A percentile compares a stretch with the other conserved stretches of the same genome.
These are phyloP conservation scores for Porites lobata DNA, from an alignment of 92 coral and sea anemone genomes.

Conservation along the genomic window DNA sequence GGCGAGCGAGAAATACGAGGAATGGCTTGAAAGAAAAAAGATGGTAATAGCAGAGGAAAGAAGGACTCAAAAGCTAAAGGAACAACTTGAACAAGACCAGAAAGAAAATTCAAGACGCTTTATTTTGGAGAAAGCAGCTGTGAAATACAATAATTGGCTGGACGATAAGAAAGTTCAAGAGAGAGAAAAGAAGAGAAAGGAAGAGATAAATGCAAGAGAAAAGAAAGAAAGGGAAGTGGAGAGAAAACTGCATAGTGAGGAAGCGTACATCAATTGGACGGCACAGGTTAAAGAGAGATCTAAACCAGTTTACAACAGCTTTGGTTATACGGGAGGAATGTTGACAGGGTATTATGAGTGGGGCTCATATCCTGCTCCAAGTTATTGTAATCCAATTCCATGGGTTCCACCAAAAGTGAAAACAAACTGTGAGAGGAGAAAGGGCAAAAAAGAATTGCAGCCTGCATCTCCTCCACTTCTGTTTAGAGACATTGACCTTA, in stretches of 20 bases:
- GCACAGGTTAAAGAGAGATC: constrained; percentile 72
- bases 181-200: constrained; percentile 56
- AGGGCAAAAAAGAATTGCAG: constrained; percentile 70
- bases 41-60: constrained; percentile 56
- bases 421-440: constrained; percentile 61
- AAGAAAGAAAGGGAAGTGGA: constrained; percentile 80
- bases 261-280: constrained; percentile 90
- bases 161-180: constrained; percentile 70
- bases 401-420: constrained; percentile 87
- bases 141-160: constrained; percentile 80
- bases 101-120: constrained; percentile 67
- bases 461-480: constrained; percentile 94
- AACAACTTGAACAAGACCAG: constrained; percentile 48
- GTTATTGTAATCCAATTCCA: constrained; percentile 93
- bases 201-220: constrained; percentile 62
- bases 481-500: constrained; percentile 88
- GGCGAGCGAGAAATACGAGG: constrained; percentile 69
- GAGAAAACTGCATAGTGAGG: constrained; percentile 78
- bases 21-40: constrained; percentile 81
- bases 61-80: constrained; percentile 46
- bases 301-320: constrained; percentile 69
- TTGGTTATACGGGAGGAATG: constrained; percentile 81
- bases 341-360: constrained; percentile 94
- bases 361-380: constrained; percentile 97
- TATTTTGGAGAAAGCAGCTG: constrained; percentile 82